Evolutionary conservation across 2,797 vertebrate species (phyloP).

Genomic region (Heteromormyrus szaboi): DNA sequence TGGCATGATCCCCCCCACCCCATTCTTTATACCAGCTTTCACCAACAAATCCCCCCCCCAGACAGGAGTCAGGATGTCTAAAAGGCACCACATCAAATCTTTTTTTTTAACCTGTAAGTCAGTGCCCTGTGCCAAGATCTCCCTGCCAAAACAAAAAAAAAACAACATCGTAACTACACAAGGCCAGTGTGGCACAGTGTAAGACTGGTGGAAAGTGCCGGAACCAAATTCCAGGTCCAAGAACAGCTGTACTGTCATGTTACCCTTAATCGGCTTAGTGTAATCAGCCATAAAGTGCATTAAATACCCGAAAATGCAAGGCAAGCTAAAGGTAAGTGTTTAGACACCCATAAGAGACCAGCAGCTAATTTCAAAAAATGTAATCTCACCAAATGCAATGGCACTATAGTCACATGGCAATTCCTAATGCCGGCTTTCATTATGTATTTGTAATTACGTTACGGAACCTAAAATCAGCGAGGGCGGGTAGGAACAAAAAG

Average conservation of each 20-base stretch:
- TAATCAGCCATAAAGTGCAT: neutral
- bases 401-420: neutral
- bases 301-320: neutral
- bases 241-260: neutral
- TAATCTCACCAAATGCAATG: neutral
- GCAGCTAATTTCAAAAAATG: neutral
- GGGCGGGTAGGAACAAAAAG: neutral
- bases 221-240: neutral
- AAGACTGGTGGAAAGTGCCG: neutral
- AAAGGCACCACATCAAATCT: neutral
- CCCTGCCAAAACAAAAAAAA: neutral
- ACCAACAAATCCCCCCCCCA: neutral
- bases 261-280: neutral
- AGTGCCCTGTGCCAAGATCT: neutral
- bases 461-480: neutral
- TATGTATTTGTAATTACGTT: neutral
- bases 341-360: neutral
- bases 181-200: neutral
- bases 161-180: neutral
- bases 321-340: neutral
- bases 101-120: neutral
- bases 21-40: slow-evolving; percentile 6
- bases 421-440: neutral
- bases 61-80: neutral
- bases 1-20: slow-evolving; percentile 29